These are phyloP conservation scores for Platyscapa corneri DNA, from an alignment of 1,140 invertebrate species.

Conservation along the genomic window DNA sequence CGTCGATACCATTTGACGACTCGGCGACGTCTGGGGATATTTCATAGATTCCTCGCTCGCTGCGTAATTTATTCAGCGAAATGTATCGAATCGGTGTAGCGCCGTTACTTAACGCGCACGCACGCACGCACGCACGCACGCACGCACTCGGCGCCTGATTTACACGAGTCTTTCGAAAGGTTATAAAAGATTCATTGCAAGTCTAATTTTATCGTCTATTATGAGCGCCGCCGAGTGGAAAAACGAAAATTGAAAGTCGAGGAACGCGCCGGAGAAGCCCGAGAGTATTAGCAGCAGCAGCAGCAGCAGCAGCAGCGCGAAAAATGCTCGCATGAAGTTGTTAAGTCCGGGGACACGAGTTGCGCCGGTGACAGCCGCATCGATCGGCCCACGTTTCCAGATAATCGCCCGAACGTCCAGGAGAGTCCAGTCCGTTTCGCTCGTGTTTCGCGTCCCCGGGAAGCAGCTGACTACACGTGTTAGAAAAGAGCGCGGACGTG, in stretches of 20 bases:
- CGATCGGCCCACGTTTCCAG: no score
- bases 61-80: background rate
- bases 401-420: background rate
- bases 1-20: slow-evolving; percentile 1
- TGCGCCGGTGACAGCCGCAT: no score
- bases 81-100: background rate
- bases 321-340: no score
- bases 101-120: background rate
- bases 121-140: background rate
- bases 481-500: background rate
- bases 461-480: background rate
- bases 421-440: background rate
- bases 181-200: background rate
- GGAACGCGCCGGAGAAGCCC: background rate
- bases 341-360: background rate
- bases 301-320: no score
- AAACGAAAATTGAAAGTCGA: background rate
- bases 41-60: slow-evolving; percentile 16
- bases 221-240: background rate
- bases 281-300: background rate
- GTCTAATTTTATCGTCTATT: background rate
- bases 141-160: background rate
- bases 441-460: background rate
- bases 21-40: background rate
- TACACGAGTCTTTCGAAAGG: background rate